Base-by-base conservation (phyloP, 2,797 vertebrate species). In the Lacerta viridis region DNA sequence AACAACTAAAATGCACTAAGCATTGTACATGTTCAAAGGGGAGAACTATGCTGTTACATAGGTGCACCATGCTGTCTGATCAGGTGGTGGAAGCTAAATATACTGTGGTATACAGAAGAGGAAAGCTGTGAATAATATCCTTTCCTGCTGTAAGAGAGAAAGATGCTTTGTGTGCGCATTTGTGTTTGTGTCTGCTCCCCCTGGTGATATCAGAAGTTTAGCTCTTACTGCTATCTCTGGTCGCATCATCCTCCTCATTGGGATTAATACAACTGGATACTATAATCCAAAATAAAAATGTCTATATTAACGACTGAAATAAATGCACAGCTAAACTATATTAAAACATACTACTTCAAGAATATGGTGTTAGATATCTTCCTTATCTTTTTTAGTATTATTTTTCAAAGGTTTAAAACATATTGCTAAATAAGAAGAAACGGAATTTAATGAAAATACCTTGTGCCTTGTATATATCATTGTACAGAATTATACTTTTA, bases 371-470 rank as follows among this genome's bases (percentile, higher is more conserved):
- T 91, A 83, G 41, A 83, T 72, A 83, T 5, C 85, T 93, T 41
- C 68, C 64, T 86, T 86, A 86, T 68, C 6, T 2, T 17, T 55
- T 55, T 39, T 61, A 72, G 88, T 92, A 93, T 55, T 92, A 80
- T 79, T 92, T 93, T 86, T 66, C 15, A 84, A 83, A 88, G 50
- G 75, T 27, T 33, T 71, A 59, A 61, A 84, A 41, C 77, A 36
- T 43, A 66, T 6, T 85, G 23, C 59, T 86, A 41, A 66, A 76
- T 15, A 36, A 66, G 33, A 75, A 92, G 84, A 93, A 93, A 84
- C 87, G 69, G 1, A 79, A 83, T 29, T 94, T 90, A 92, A 23
- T 43, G 90, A 90, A 91, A 90, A 36, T 75, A 89, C 59, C 79
- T 69, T 15, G 66, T 80, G 43, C 88, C 92, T 91, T 82, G 61